Evolutionary conservation across 2,113 vertebrate species (phyloP).

Genomic region (Hydrolagus affinis): DNA sequence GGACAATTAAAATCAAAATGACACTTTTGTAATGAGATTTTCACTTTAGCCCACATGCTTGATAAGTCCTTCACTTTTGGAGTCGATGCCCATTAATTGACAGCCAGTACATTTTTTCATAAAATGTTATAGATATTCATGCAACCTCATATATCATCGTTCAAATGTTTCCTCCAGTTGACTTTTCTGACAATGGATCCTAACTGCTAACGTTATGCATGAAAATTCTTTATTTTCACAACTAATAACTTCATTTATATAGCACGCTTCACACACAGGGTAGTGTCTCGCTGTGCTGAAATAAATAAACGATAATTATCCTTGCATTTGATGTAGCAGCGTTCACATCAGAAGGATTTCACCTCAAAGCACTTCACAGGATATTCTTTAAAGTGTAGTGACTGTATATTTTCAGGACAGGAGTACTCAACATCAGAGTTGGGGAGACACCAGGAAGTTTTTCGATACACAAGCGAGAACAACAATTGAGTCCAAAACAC

Average conservation of each 20-base stretch:
- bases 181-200: too few species aligned
- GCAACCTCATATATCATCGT: neutral
- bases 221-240: too few species aligned
- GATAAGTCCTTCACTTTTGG: neutral
- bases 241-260: too few species aligned
- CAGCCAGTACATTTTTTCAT: too few species aligned
- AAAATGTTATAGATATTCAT: too few species aligned
- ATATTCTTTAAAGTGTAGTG: neutral
- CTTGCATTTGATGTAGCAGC: neutral
- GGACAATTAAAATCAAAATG: conserved; percentile 2
- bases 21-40: conserved; percentile 1
- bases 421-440: neutral
- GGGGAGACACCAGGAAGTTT: too few species aligned
- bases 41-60: neutral
- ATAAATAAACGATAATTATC: neutral
- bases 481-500: too few species aligned
- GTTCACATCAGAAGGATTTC: neutral
- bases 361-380: neutral
- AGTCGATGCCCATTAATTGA: neutral
- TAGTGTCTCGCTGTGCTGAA: neutral
- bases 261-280: too few species aligned
- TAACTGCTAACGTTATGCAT: too few species aligned
- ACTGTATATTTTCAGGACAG: neutral
- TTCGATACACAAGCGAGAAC: too few species aligned
- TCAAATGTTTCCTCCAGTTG: neutral